Evolutionary conservation across 2,888 invertebrate genomes (phyloP).

Genomic region (Calameuta idolon): DNA sequence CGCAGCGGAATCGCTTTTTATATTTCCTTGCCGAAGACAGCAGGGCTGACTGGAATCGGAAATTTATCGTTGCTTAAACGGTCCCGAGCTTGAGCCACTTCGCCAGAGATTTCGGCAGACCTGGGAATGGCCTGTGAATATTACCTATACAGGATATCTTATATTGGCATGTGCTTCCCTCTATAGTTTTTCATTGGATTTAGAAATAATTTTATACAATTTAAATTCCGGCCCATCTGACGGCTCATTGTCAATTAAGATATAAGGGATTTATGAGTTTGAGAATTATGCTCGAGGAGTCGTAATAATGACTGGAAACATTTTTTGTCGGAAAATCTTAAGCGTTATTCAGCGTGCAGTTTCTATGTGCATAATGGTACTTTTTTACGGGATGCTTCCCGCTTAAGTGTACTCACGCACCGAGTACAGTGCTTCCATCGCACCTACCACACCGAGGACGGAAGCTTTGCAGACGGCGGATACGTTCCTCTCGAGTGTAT

Average conservation of each 20-base stretch:
- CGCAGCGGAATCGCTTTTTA: conserved; percentile 35
- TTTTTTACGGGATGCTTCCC: not conserved
- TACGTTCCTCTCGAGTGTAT: not conserved
- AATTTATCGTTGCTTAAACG: conserved; percentile 56
- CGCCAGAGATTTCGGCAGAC: conserved; percentile 18
- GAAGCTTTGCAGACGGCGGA: conserved; percentile 55
- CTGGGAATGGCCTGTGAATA: not conserved
- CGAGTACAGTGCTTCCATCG: not conserved
- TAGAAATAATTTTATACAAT: not conserved
- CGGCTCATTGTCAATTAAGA: not conserved
- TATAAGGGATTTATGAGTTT: not conserved
- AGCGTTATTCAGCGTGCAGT: too few species aligned
- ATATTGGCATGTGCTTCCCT: not conserved
- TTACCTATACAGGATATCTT: not conserved
- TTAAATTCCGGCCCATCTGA: not conserved
- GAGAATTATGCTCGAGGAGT: not conserved
- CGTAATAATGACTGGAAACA: not conserved
- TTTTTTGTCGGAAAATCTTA: not conserved
- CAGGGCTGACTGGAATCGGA: conserved; percentile 42
- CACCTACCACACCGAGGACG: conserved; percentile 31
- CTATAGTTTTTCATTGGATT: not conserved
- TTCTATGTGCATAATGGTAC: not conserved
- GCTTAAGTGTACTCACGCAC: not conserved
- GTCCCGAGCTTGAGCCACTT: conserved; percentile 35
- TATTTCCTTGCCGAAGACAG: conserved; percentile 42